Base-by-base conservation (phyloP, 2,113 vertebrate species). In the Urocynchramus pylzowi region DNA sequence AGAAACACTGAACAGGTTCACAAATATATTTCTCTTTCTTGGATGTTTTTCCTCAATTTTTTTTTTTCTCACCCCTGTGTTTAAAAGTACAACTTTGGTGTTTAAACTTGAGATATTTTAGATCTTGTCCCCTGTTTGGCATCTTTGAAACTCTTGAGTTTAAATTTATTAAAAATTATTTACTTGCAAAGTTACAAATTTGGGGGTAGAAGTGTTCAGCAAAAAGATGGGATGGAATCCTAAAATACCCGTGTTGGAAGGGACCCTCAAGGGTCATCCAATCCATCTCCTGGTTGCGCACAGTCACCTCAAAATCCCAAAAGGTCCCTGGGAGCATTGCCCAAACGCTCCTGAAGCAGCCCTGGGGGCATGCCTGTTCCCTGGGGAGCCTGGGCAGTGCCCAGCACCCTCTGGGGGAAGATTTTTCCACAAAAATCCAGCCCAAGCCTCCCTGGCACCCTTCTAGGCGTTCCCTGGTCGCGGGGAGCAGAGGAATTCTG, bases 41-140 rank as follows among this genome's bases (percentile, higher is more conserved):
- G 1, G 2, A 2, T n/a, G 26, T 8, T n/a, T 67, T 8, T 3
- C 6, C 19, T 2, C 1, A 5, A 0, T 0, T 16, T 53, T 49
- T 69, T 49, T 69, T 30, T 3, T 49, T 35, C 20, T 3, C 31
- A 24, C 3, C 5, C 19, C 5, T 10, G 0, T 23, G 2, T 37
- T 2, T 47, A 8, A 19, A 74, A n/a, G 9, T 3, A 7, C 2
- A 63, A 1, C 13, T 67, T 2, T 17, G 14, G 1, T 47, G 8
- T 37, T 86, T 18, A 16, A 16, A 3, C 3, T 8, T 35, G 17
- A 15, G 11, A 12, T 2, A 4, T 14, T 89, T 71, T 23, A 21
- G 7, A 11, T n/a, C 4, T 13, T 16, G 5, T 14, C 12, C 17
- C 4, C 16, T 28, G 2, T 30, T 47, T 52, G 15, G 5, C 5